Conservation (phyloP, 1,140 invertebrate genomes). For the Cydia splendana region DNA sequence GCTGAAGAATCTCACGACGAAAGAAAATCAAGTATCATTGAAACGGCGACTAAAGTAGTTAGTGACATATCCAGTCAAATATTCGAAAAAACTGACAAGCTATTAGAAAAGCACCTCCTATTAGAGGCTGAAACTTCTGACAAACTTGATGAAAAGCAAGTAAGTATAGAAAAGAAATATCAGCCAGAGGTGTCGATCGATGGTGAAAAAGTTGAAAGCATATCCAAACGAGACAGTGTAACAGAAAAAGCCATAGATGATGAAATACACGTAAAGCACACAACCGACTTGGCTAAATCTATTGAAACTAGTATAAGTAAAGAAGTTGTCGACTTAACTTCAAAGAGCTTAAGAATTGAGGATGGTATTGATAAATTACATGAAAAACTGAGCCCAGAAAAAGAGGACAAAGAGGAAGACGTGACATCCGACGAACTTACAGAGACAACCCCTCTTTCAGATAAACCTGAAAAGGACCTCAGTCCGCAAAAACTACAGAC, state of each 20-base stretch:
- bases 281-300: not conserved
- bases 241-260: constrained; percentile 45
- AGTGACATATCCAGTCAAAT: constrained; percentile 16
- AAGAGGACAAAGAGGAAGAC: constrained; percentile 31
- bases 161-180: constrained; percentile 61
- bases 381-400: constrained; percentile 56
- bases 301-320: not conserved
- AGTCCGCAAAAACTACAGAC: not conserved
- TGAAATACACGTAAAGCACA: constrained; percentile 35
- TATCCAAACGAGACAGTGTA: not conserved
- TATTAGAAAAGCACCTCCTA: constrained; percentile 2
- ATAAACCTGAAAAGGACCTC: constrained; percentile 30
- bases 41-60: constrained; percentile 16
- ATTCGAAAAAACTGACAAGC: constrained; percentile 6
- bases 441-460: constrained; percentile 27
- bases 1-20: constrained; percentile 22
- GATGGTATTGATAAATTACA: constrained; percentile 53
- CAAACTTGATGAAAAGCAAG: constrained; percentile 70
- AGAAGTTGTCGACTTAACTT: constrained; percentile 39
- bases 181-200: constrained; percentile 30
- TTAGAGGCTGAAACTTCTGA: constrained; percentile 51
- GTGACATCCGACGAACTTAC: constrained; percentile 2
- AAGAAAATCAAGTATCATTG: constrained; percentile 7
- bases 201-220: constrained; percentile 38
- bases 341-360: not conserved